Evolutionary conservation across 2,113 vertebrate species (phyloP), one percentile per base, ranked within the genome.

Genomic region (Cebidichthys violaceus): DNA sequence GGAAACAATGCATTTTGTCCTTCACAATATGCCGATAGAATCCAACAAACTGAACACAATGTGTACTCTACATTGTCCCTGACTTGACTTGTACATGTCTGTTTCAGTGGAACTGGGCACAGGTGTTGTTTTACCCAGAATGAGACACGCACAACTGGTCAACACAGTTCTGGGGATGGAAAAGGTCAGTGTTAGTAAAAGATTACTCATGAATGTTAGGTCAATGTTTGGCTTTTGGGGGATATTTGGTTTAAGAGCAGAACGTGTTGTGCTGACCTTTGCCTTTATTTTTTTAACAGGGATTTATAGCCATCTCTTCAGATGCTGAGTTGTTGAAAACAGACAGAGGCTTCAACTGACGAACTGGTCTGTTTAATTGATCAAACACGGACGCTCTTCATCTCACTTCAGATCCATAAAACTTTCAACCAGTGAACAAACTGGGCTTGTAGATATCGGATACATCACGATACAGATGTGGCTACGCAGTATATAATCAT

Each of bases 161-260:
- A 90, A 94, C 71, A 43, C 92, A 11, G 76, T 89, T n/a, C 79
- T 95, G 59, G 83, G 57, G 11, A 27, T 93, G 71, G 72, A 93
- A 3, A 9, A 91, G 94, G 93, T 94, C 18, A 62, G 89, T 89
- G 24, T 61, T 29, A 9, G 2, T n/a, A 1, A 66, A 7, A 41
- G 2, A 59, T 50, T 3, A 59, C 9, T 62, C 20, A 43, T 33
- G 9, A 11, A 14, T 45, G 14, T 45, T 15, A 0, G 11, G 4
- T 45, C 24, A 6, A 50, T 35, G 24, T 68, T 50, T 2, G 6
- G 4, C 14, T 57, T 61, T 6, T 50, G 22, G 4, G 39, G 20
- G 4, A 68, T 4, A 39, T 15, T 37, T 6, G n/a, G 4, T 24
- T 27, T 54, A 9, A 3, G 45, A 37, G 35, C 3, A 18, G 15